Conservation (phyloP, 2,113 vertebrate species). For the Nannospalax galili region DNA sequence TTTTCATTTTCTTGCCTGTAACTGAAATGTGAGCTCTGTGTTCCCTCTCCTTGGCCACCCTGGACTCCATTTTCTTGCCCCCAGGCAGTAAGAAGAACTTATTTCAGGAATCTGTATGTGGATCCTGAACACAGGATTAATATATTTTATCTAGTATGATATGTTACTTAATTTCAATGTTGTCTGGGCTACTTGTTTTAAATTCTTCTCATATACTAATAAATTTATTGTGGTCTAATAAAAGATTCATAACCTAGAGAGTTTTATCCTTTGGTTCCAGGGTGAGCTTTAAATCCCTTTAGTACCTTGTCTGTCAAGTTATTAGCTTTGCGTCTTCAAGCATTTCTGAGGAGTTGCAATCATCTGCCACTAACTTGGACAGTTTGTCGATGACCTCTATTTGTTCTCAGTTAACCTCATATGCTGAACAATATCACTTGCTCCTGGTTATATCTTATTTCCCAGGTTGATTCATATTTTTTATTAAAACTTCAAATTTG, state of each 20-base stretch:
- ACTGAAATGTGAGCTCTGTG: background rate
- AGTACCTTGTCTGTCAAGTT: background rate
- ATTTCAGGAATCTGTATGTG: background rate
- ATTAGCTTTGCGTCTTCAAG: conserved; percentile 60
- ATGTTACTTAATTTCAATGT: background rate
- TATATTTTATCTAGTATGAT: background rate
- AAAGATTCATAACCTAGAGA: conserved; percentile 44
- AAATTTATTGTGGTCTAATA: background rate
- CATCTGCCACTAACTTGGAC: conserved; percentile 57
- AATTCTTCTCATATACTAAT: conserved; percentile 1
- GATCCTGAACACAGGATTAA: background rate
- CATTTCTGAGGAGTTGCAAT: conserved; percentile 59
- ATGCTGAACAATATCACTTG: conserved; percentile 57
- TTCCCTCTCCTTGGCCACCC: background rate
- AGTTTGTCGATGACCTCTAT: conserved; percentile 71
- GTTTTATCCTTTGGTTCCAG: background rate
- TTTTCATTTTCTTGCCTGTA: background rate
- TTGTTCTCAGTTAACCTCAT: conserved; percentile 78
- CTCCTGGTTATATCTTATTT: conserved; percentile 66
- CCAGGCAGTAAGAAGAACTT: background rate
- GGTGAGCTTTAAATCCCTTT: conserved; percentile 60
- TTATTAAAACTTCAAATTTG: conserved; percentile 63
- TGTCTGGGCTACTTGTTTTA: background rate
- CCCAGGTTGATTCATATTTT: conserved; percentile 64
- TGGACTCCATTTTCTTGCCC: background rate